Conservation (phyloP, 2,797 vertebrate species). For the Perodicticus potto region DNA sequence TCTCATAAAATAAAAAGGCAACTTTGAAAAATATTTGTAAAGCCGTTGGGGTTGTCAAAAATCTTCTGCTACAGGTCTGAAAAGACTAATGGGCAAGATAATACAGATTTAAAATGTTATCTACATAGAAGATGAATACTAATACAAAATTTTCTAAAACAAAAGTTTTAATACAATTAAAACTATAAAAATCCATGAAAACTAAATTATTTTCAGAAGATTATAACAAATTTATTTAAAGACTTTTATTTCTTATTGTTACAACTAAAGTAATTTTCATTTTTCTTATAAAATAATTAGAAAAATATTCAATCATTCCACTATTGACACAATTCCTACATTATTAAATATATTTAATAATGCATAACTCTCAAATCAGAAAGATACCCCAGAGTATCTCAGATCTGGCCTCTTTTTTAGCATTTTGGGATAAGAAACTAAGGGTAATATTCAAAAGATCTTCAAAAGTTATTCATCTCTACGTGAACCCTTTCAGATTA, state of each 20-base stretch:
- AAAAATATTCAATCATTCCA: conserved; percentile 29
- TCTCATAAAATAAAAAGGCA: conserved; percentile 35
- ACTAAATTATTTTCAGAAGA: neutral
- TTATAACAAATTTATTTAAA: conserved; percentile 31
- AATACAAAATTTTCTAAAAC: conserved; percentile 20
- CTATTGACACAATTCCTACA: conserved; percentile 16
- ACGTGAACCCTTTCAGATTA: neutral
- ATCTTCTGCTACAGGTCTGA: neutral
- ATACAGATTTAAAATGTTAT: neutral
- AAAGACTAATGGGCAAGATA: conserved; percentile 24
- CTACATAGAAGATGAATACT: conserved; percentile 10
- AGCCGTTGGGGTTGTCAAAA: conserved; percentile 36
- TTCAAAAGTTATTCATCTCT: neutral
- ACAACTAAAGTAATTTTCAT: neutral
- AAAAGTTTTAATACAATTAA: conserved; percentile 9
- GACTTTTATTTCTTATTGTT: conserved; percentile 32
- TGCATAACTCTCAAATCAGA: conserved; percentile 33
- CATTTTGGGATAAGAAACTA: neutral
- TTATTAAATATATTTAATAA: conserved; percentile 44
- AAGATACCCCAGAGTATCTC: neutral
- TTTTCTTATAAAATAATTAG: conserved; percentile 66
- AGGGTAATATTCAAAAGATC: neutral
- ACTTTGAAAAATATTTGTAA: neutral
- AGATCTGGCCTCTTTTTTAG: neutral
- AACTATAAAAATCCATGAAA: neutral